phyloP scores from a whole-genome alignment of 1,140 invertebrate species.

The Caenorhabditis tropicalis region DNA sequence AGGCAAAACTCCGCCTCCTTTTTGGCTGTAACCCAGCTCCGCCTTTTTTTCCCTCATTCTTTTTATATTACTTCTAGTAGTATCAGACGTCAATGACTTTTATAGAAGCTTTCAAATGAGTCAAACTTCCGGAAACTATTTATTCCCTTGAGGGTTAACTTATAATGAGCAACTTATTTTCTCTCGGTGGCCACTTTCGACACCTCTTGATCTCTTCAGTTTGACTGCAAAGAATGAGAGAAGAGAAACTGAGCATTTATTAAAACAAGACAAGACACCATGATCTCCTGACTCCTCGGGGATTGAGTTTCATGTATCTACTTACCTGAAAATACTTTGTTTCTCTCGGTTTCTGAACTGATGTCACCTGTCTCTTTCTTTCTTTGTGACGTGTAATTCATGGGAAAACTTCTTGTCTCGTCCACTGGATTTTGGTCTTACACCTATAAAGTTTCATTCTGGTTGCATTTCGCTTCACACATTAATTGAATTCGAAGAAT shows the following conservation, averaged over 20 bases:
- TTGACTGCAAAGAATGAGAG: neutral
- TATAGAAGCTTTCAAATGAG: neutral
- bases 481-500: conserved; percentile 27
- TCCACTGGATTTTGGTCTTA: neutral
- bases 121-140: neutral
- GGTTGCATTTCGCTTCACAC: neutral
- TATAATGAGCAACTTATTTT: conserved; percentile 1
- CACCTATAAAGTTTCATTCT: neutral
- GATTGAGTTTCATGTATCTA: conserved; percentile 18
- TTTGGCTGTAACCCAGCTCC: neutral
- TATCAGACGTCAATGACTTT: neutral
- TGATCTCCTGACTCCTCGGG: neutral
- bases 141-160: neutral
- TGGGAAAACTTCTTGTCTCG: neutral
- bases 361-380: neutral
- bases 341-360: neutral
- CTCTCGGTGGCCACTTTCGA: too few species aligned
- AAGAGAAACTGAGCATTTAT: neutral
- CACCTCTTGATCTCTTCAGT: too few species aligned
- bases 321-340: conserved; percentile 13
- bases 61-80: neutral
- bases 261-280: conserved; percentile 29
- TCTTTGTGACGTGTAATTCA: neutral
- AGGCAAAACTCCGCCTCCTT: neutral
- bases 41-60: neutral